Evolutionary conservation across 2,888 invertebrate genomes (phyloP), one percentile per base, ranked within the genome.

Genomic region (Sphinx pinastri): DNA sequence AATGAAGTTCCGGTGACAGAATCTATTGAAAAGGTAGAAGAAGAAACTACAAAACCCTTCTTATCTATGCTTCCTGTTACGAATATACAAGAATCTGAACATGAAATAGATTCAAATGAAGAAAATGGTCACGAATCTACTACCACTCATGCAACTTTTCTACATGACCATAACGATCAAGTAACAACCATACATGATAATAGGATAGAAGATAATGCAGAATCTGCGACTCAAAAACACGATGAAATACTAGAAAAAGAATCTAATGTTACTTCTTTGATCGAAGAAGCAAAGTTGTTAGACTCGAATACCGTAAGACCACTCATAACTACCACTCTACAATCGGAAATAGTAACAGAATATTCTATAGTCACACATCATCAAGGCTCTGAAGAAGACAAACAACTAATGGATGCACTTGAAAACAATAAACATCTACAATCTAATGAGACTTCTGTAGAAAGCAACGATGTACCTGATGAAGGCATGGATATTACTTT

Each of bases 401-500:
- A 84, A 75, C 76, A 79, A 51, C 71, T 89, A 69, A 81, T 87
- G 71, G 77, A 84, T 67, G 80, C 82, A 55, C 76, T 88, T 16
- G 82, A 79, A 63, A 81, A 77, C 16, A 83, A 81, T 72, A 76
- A 80, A 66, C 68, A 76, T 69, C 38, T 67, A 38, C 71, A 76
- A 68, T 70, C 69, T 67, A 78, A 71, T 49, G 78, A 77, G 76
- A 76, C 71, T 0, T 75, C 79, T n/a, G 81, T 80, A 49, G 80
- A 81, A 72, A 54, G 47, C 14, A 80, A 63, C 69, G 72, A 71
- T 12, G 58, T 68, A 71, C 71, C 77, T 54, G 85, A 87, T 72
- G 88, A 89, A 74, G 78, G 75, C 51, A 75, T 77, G 63, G 89
- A 92, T 49, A 85, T 91, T 45, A 91, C 91, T 58, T 92, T 93